Evolutionary conservation across 2,113 vertebrate species (phyloP).

Genomic region (Alethe diademata): DNA sequence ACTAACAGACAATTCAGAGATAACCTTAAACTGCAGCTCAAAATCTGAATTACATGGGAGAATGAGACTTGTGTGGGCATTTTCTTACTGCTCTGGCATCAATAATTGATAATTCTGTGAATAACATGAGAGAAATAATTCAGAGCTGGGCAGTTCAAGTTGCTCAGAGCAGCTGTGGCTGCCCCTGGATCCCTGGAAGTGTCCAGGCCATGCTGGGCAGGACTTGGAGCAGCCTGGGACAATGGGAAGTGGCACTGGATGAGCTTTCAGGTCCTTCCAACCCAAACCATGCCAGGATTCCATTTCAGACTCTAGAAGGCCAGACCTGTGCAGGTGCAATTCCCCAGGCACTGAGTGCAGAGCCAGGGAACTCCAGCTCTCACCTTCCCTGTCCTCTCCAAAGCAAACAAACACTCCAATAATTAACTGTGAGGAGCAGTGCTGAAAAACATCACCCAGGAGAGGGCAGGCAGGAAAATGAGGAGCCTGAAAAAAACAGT

Average conservation of each 20-base stretch:
- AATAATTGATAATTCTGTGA: not conserved
- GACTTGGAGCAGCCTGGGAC: rapidly evolving
- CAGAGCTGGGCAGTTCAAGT: not conserved
- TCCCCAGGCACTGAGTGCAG: not conserved
- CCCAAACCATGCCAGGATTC: not conserved
- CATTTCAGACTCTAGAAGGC: not conserved
- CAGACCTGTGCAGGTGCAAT: not conserved
- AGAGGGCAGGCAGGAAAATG: not conserved
- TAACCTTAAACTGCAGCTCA: not conserved
- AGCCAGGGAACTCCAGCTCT: not conserved
- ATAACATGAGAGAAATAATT: not conserved
- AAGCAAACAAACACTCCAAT: not conserved
- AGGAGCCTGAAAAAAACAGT: not conserved
- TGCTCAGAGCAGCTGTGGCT: not conserved
- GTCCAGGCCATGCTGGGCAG: rapidly evolving
- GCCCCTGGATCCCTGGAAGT: not conserved
- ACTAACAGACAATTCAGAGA: not conserved
- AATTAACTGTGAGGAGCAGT: not conserved
- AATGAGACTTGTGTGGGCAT: not conserved
- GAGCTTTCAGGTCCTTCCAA: not conserved
- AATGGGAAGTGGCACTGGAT: not conserved
- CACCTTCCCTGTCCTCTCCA: not conserved
- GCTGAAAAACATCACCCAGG: not conserved
- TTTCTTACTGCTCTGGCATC: not conserved
- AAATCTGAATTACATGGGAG: not conserved